A percentile compares a stretch with the other conserved stretches of the same genome.
These are phyloP conservation scores for Camponotus fellah DNA, from an alignment of 2,888 invertebrate species.

Conservation along the genomic window DNA sequence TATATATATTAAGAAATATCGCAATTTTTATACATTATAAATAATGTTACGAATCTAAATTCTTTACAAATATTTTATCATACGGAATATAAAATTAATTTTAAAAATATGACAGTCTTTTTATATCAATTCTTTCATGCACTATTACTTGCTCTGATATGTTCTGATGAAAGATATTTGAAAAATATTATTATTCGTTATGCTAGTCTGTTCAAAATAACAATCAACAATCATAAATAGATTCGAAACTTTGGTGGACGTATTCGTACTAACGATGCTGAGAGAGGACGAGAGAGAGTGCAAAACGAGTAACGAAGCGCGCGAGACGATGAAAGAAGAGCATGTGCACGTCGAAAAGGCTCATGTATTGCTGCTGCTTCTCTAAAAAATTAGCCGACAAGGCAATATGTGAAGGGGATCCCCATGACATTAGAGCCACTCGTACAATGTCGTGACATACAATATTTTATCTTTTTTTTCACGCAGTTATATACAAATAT, in stretches of 20 bases:
- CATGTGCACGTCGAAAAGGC: constrained; percentile 60
- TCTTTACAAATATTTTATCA: no score
- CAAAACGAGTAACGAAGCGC: constrained; percentile 40
- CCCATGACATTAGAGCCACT: constrained; percentile 82
- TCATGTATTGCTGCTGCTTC: constrained; percentile 9
- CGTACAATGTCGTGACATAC: constrained; percentile 65
- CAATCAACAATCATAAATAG: constrained; percentile 57
- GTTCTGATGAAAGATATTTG: constrained; percentile 57
- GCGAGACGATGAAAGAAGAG: constrained; percentile 58
- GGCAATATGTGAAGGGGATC: constrained; percentile 39
- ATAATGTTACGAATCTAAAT: no score
- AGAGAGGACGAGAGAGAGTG: constrained; percentile 21
- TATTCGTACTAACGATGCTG: constrained; percentile 44
- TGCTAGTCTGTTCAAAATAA: constrained; percentile 21
- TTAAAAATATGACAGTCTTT: no score
- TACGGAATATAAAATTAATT: no score
- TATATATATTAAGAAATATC: no score
- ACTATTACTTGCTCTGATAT: no score
- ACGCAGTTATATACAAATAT: background rate
- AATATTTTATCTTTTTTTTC: background rate
- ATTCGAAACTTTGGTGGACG: constrained; percentile 70
- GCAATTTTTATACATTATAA: no score
- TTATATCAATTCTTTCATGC: no score
- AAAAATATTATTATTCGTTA: background rate
- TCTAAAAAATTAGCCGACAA: constrained; percentile 56